Base-by-base conservation (phyloP, 1,140 invertebrate species). In the Zophobas morio region DNA sequence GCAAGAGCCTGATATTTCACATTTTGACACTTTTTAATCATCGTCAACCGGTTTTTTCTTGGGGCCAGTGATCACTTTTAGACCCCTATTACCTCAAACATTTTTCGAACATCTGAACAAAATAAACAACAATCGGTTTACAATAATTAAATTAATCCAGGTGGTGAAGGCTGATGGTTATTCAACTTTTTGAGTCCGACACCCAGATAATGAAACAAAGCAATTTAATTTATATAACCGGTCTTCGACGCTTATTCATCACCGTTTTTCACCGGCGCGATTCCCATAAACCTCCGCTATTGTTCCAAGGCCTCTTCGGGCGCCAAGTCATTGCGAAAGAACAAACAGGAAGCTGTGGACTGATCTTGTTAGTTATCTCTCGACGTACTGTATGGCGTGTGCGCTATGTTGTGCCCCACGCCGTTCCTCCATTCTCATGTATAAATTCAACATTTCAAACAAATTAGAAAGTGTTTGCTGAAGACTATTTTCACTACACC, bases 391-490 rank as follows among this genome's bases (percentile, higher is more conserved):
- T 6, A 2, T 63, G 57, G 8, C 57, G 57, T 63, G 60, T 66
- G 60, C 60, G 6, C 60, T 42, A 32, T 42, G 33, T 42, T 66
- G 20, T 20, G 20, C 20, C 60, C 49, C 54, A 5, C 35, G 2
- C 39, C 60, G 33, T 42, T 20, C 20, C 20, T 20, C 20, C 20
- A 20, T 20, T 20, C 20, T 42, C 60, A 66, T 42, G 42, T 40
- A 66, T 42, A 66, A 66, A 66, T n/a, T 40, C n/a, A 20, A 20
- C 20, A 20, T 20, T 39, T 66, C 60, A 1, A 66, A 66, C 60
- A 66, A 66, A 66, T 66, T 66, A 66, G 60, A 66, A 66, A 66
- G 60, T 66, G 39, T 66, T 66, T 66, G 39, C 32, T 39, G 60
- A 66, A 42, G 60, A 66, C n/a, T 39, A 66, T 66, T 66, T 66